Conservation (phyloP, 1,140 invertebrate genomes). For the Drosophila neocordata region DNA sequence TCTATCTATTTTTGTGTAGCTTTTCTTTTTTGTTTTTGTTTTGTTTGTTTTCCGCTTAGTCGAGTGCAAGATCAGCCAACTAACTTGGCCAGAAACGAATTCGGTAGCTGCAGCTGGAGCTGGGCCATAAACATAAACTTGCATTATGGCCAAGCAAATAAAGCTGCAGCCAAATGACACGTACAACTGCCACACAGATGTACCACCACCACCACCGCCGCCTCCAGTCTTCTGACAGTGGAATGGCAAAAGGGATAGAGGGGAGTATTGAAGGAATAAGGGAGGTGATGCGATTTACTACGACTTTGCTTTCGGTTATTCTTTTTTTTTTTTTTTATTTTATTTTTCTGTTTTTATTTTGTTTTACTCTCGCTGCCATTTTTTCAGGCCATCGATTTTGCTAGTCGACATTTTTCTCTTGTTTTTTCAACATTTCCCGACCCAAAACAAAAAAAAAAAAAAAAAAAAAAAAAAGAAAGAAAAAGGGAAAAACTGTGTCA, state of each 20-base stretch:
- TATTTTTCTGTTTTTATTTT: slow-evolving; percentile 61
- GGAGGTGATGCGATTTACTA: slow-evolving; percentile 70
- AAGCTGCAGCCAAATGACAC: slow-evolving; percentile 78
- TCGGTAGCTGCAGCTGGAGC: slow-evolving; percentile 24
- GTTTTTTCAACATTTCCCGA: slow-evolving; percentile 25
- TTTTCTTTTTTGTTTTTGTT: slow-evolving; percentile 30
- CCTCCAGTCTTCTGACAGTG: too few relatives aligned
- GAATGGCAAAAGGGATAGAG: not conserved
- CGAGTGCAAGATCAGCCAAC: slow-evolving; percentile 74
- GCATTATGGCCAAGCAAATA: slow-evolving; percentile 72
- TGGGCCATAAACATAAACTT: slow-evolving; percentile 72
- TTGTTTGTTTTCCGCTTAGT: slow-evolving; percentile 62
- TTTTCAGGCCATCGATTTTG: slow-evolving; percentile 76
- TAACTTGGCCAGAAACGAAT: slow-evolving; percentile 44
- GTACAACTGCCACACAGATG: slow-evolving; percentile 60
- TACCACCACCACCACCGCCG: not conserved
- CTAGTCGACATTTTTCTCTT: slow-evolving; percentile 57
- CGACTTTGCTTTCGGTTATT: slow-evolving; percentile 54
- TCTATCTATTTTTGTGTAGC: slow-evolving; percentile 20
- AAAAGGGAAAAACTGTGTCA: slow-evolving; percentile 64
- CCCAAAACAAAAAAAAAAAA: slow-evolving; percentile 8
- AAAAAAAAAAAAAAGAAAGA: slow-evolving; percentile 6
- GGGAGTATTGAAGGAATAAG: slow-evolving; percentile 19
- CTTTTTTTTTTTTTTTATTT: slow-evolving; percentile 46
- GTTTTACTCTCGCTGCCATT: slow-evolving; percentile 68